Conservation (phyloP, 2,888 invertebrate species). For the Synanthedon tipuliformis region DNA sequence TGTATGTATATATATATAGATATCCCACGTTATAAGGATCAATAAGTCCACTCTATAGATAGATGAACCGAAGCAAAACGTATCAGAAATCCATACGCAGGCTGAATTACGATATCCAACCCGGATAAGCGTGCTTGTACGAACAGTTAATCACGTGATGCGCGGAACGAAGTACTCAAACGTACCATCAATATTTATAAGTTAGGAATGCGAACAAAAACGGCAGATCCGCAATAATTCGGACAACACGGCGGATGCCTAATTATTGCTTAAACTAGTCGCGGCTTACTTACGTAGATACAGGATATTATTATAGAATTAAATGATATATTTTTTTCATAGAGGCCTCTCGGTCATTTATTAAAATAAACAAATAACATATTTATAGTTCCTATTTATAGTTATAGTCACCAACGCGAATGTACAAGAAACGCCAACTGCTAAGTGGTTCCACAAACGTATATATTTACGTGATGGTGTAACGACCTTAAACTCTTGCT, state of each 20-base stretch:
- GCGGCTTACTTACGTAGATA: conserved; percentile 1
- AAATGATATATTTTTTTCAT: background rate
- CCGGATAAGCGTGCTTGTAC: conserved; percentile 26
- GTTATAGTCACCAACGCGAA: background rate
- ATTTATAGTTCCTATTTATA: background rate
- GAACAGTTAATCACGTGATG: conserved; percentile 15
- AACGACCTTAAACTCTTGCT: conserved; percentile 14
- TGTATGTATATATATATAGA: too few species aligned
- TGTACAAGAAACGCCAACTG: background rate
- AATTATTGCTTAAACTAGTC: conserved; percentile 6
- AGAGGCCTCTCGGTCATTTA: background rate
- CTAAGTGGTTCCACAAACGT: background rate
- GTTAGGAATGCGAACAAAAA: conserved; percentile 47
- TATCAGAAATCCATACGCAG: too few species aligned
- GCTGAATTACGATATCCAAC: conserved; percentile 26
- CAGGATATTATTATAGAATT: background rate
- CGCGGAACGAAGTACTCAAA: conserved; percentile 10
- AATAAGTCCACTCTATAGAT: too few species aligned
- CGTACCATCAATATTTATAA: conserved; percentile 28
- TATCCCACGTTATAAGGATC: too few species aligned
- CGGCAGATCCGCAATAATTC: conserved; percentile 37
- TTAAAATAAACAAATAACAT: background rate
- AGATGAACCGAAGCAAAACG: too few species aligned
- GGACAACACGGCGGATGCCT: conserved; percentile 13
- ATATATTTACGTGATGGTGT: conserved; percentile 15